phyloP scores from a whole-genome alignment of 2,888 invertebrate species.

The Yponomeuta cagnagella region DNA sequence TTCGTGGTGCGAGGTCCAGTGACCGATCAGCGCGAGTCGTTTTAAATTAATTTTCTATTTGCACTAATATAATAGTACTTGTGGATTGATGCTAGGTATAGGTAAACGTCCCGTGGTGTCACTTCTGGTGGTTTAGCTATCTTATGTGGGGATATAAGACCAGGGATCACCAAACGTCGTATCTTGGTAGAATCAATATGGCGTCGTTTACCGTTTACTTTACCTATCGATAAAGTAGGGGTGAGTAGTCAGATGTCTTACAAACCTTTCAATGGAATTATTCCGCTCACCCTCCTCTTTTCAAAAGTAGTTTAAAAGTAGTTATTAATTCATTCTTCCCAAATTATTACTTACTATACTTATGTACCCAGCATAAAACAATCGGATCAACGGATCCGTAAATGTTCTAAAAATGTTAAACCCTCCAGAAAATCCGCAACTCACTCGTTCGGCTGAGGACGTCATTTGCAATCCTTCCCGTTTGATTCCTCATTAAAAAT shows the following conservation, averaged over 20 bases:
- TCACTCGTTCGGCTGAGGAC: background rate
- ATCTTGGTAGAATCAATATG: no score
- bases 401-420: background rate
- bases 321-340: no score
- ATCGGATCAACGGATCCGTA: background rate
- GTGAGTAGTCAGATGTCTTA: no score
- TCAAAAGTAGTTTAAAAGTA: no score
- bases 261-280: no score
- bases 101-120: background rate
- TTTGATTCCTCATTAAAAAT: slow-evolving; percentile 2
- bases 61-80: background rate
- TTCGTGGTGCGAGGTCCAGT: background rate
- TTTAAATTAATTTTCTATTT: slow-evolving; percentile 4
- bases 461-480: background rate
- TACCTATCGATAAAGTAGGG: no score
- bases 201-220: no score
- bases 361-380: background rate
- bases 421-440: background rate
- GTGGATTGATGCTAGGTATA: background rate
- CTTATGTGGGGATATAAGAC: background rate
- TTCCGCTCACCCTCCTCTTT: no score
- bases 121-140: background rate
- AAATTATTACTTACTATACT: no score
- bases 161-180: no score
- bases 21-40: background rate